These are phyloP conservation scores for Alces alces DNA, from an alignment of 2,113 vertebrate species.

Conservation along the genomic window DNA sequence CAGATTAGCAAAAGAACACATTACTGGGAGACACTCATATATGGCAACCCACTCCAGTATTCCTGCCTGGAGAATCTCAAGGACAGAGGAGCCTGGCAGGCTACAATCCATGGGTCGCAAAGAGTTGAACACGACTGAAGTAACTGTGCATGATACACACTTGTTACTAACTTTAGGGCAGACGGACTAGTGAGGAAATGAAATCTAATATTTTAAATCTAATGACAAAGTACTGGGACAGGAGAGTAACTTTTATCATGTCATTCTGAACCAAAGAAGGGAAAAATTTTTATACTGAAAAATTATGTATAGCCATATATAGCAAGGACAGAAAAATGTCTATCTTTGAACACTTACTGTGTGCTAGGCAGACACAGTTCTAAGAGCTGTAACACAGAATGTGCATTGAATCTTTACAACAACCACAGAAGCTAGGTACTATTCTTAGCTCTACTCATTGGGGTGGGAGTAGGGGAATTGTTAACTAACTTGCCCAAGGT, in stretches of 20 bases:
- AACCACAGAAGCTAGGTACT: neutral
- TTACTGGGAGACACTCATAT: neutral
- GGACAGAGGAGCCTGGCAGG: neutral
- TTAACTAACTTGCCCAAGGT: neutral
- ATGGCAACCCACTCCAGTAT: neutral
- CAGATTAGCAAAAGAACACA: neutral
- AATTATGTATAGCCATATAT: neutral
- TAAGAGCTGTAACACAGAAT: neutral
- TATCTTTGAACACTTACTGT: neutral
- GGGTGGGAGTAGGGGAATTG: neutral
- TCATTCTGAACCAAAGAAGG: neutral
- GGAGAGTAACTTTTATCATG: neutral
- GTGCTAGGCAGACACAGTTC: neutral
- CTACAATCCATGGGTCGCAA: neutral
- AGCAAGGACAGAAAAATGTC: neutral
- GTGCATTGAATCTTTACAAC: neutral
- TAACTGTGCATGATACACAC: neutral
- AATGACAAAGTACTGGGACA: neutral
- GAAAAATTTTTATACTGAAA: neutral
- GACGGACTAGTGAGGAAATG: neutral
- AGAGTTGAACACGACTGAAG: neutral
- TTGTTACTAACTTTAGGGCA: neutral
- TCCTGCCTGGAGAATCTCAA: neutral
- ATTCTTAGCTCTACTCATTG: neutral
- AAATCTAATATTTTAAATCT: slow-evolving; percentile 2